Base-by-base conservation (phyloP, 2,797 vertebrate genomes). In the Enteromius trimaculatus region DNA sequence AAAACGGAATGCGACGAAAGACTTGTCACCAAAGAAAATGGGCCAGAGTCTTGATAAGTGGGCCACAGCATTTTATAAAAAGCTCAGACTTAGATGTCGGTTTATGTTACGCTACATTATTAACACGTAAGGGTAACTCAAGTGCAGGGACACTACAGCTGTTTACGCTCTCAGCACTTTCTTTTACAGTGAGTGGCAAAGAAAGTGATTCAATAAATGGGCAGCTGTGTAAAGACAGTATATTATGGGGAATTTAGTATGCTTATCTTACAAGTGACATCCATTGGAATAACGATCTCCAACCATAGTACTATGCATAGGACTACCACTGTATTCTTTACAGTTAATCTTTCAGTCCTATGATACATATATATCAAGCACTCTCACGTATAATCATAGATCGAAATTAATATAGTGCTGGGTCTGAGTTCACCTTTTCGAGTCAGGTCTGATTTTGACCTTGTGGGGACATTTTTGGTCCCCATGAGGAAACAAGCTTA, bases 61-160 rank as follows among this genome's bases (percentile, higher is more conserved):
- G 94, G 91, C 87, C 93, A 91, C 87, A 87, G 85, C 19, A 82
- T 84, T 92, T 93, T 92, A 93, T 92, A 92, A 93, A 94, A 95
- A 93, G 91, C 89, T 83, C 69, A 82, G 80, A 64, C 71, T 84
- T 81, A 77, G 65, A 84, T 49, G 44, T 79, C n/a, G 31, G 44
- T 82, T 78, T 80, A 77, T 55, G 44, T 79, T 71, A 87, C 86
- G 81, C 84, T 88, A 86, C 83, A 89, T 90, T 88, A 49, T 66
- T 10, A 26, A 80, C 26, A 68, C 21, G 11, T 19, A 66, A 64
- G 29, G 49, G n/a, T 13, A 29, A 72, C 44, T 74, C 19, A 62
- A 60, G 17, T 26, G 16, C 21, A 69, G 31, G 26, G 16, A 62
- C 13, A 19, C 37, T 80, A 11, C 77, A 79, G 47, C 49, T 68